Evolutionary conservation across 1,140 invertebrate genomes (phyloP).

Genomic region (Drosophila murphyi): DNA sequence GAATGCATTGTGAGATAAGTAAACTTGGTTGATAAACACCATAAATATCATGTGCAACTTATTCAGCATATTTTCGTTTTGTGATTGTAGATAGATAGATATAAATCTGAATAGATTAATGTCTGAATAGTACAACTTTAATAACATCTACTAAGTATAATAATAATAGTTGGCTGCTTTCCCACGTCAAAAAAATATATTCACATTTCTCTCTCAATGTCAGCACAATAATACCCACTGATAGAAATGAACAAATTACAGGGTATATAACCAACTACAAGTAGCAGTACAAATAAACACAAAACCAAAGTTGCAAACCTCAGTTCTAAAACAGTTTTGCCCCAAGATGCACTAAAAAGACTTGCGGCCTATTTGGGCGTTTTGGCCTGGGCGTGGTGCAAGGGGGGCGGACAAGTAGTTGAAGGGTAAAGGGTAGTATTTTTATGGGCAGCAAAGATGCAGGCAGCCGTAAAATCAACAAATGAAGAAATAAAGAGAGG

Average conservation of each 20-base stretch:
- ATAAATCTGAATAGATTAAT: no score
- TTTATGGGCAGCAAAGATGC: constrained; percentile 45
- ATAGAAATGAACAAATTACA: background rate
- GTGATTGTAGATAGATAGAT: no score
- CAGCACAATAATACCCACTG: background rate
- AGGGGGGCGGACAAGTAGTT: no score
- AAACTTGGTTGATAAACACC: no score
- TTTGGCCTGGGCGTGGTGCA: background rate
- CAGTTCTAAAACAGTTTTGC: constrained; percentile 39
- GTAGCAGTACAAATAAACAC: constrained; percentile 20
- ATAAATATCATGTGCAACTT: no score
- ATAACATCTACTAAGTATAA: no score
- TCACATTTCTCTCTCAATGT: no score
- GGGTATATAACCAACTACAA: constrained; percentile 12
- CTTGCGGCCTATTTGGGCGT: constrained; percentile 23
- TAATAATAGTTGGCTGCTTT: no score
- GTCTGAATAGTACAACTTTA: no score
- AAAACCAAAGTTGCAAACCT: constrained; percentile 27
- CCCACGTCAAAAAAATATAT: no score
- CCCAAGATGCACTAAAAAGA: constrained; percentile 44
- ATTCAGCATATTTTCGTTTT: no score
- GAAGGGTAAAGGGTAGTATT: constrained; percentile 11
- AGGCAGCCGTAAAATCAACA: constrained; percentile 38
- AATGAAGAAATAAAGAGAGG: background rate
- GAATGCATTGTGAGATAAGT: no score